Base-by-base conservation (phyloP, 2,888 invertebrate genomes). In the Acleris cristana region DNA sequence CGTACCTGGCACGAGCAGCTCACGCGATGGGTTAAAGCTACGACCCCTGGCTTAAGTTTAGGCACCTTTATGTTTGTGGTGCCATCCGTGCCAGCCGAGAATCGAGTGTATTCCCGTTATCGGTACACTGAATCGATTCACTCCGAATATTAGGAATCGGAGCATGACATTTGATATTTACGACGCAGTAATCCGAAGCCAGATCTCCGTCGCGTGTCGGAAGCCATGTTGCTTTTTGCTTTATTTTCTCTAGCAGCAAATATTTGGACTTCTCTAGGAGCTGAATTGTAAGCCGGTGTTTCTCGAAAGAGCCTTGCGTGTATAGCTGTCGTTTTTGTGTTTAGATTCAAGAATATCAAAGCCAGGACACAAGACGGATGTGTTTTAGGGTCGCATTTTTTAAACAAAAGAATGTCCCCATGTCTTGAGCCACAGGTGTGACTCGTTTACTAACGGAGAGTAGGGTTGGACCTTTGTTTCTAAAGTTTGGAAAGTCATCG, bases 111-210 rank as follows among this genome's bases (percentile, higher is more conserved):
- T 89, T 87, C 87, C 87, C 85, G 85, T 86, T 90, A 91, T 91
- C 90, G 89, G 84, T 84, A 86, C 86, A 86, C 87, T 78, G 83
- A 88, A 90, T 89, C 89, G 90, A 89, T 90, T 89, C 87, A 88
- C 89, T 89, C 85, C 86, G 84, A 90, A 89, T 90, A 90, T 90
- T 89, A 90, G 85, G 86, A 87, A 88, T 87, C 86, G 87, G 85
- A 79, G 84, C 87, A 89, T 89, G 89, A 90, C 90, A 89, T 90
- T 89, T 87, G 87, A 90, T 91, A 91, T 92, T 91, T 91, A 91
- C 88, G 87, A 88, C 82, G 84, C 80, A 81, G 85, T 90, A 89
- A 90, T 88, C 88, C 87, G 84, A 84, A 80, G 77, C 80, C 81
- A 85, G 85, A 87, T 87, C 84, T 78, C 71, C 74, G 82, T 87